Conservation (phyloP, 2,113 vertebrate species). For the Toxotes jaculatrix region DNA sequence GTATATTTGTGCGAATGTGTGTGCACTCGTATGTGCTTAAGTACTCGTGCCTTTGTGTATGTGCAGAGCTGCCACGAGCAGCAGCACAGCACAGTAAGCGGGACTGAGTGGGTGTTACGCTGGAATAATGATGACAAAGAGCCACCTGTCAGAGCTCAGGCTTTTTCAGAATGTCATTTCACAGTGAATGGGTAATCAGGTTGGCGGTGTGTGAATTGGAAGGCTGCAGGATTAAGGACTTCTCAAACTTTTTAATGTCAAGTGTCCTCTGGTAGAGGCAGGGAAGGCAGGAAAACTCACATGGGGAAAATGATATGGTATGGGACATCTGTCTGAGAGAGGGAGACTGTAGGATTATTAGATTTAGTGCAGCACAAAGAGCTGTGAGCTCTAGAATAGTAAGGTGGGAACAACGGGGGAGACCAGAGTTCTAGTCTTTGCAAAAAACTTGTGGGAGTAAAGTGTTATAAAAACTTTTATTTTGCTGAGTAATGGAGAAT, state of each 20-base stretch:
- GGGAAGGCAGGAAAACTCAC: neutral
- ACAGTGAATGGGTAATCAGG: slow-evolving; percentile 51
- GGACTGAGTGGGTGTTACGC: slow-evolving; percentile 17
- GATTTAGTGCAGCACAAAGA: slow-evolving; percentile 19
- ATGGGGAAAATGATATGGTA: slow-evolving; percentile 17
- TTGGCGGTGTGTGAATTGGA: slow-evolving; percentile 6
- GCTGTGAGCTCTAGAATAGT: slow-evolving; percentile 6
- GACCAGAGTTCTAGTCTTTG: no score
- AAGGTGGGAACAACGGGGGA: neutral
- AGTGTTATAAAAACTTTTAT: no score
- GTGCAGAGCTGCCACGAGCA: neutral
- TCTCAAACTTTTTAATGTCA: slow-evolving; percentile 50
- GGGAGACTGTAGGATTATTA: neutral
- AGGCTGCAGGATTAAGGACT: slow-evolving; percentile 24
- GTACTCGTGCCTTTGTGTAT: neutral
- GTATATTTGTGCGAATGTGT: neutral
- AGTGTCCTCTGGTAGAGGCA: neutral
- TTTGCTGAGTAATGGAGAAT: neutral
- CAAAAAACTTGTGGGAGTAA: no score
- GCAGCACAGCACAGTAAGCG: neutral
- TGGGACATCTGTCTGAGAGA: slow-evolving; percentile 20
- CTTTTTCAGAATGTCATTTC: slow-evolving; percentile 42
- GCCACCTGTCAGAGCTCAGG: slow-evolving; percentile 46
- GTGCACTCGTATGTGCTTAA: no score
- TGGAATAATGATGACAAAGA: slow-evolving; percentile 61